phyloP scores from a whole-genome alignment of 2,888 invertebrate genomes.

The Boloria selene region DNA sequence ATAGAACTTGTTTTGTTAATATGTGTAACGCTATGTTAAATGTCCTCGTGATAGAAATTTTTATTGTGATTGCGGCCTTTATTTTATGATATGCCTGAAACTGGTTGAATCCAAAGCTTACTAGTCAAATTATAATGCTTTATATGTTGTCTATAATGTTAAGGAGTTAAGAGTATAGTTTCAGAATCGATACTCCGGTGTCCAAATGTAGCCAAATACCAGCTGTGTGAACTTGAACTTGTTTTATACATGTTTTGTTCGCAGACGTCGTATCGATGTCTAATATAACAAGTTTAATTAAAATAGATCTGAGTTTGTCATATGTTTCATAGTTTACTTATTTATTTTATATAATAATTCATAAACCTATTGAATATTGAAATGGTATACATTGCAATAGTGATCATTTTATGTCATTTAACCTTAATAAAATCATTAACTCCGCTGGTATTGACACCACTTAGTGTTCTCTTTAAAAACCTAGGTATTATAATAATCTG shows the following conservation, averaged over 20 bases:
- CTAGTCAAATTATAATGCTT: constrained; percentile 36
- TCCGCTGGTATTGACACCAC: constrained; percentile 53
- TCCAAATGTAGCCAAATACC: constrained; percentile 9
- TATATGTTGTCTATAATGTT: constrained; percentile 36
- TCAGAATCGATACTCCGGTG: constrained; percentile 24
- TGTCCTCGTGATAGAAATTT: constrained; percentile 64
- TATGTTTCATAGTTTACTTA: no score
- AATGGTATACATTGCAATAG: neutral
- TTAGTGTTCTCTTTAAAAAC: constrained; percentile 73
- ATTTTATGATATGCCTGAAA: constrained; percentile 33
- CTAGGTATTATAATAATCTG: constrained; percentile 64
- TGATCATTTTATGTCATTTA: neutral
- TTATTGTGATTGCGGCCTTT: constrained; percentile 39
- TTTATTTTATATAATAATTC: no score
- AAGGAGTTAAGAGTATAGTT: constrained; percentile 29
- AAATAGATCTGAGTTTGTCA: no score
- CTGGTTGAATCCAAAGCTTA: constrained; percentile 34
- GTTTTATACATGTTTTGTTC: neutral
- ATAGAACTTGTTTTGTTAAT: constrained; percentile 77
- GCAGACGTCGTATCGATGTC: no score
- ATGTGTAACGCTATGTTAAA: constrained; percentile 76
- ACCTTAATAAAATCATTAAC: constrained; percentile 1
- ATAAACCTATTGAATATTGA: no score
- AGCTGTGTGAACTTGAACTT: neutral
- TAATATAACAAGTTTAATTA: no score